Evolutionary conservation across 2,797 vertebrate species (phyloP), one percentile per base, ranked within the genome.

Genomic region (Peromyscus nudipes): DNA sequence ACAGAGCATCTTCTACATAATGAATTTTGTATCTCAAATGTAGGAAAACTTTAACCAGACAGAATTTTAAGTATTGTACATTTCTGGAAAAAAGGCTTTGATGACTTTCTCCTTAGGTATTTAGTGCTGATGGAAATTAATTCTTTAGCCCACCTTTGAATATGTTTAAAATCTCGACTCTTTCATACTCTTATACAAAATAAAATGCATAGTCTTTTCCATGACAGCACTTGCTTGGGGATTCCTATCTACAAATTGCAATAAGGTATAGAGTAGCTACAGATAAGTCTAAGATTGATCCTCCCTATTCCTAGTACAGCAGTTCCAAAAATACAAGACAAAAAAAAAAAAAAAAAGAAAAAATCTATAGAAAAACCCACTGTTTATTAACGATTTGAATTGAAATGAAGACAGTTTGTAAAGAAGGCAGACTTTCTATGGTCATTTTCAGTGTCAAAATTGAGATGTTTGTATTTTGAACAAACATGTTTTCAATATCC

Each of bases 21-120:
- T 95, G 87, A 64, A 49, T 92, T 97, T 94, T 96, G 37, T 27
- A 84, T 89, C 92, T 96, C 90, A 97, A 96, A 92, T 90, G 57
- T 76, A 0, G 92, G 73, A 96, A 55, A 3, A 0, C 55, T 81
- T 96, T 92, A 91, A 71, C 86, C 23, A 93, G 43, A 46, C 82
- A 85, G 85, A 62, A 96, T 97, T 76, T 97, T 94, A 98, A 98
- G 73, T 46, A 71, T 77, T 97, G 71, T 31, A 2, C 97, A 73
- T 94, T 98, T 97, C 83, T 96, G 52, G 92, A 94, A 34, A 0
- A 77, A 96, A 96, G 76, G 57, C 94, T 92, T 97, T 87, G 96
- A 95, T 98, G 27, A 75, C 19, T 77, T 95, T 37, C 49, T 97
- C 67, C n/a, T 89, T 85, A 83, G 91, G 37, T 91, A 87, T 91